Evolutionary conservation across 2,113 vertebrate species (phyloP).

Genomic region (Caretta caretta): DNA sequence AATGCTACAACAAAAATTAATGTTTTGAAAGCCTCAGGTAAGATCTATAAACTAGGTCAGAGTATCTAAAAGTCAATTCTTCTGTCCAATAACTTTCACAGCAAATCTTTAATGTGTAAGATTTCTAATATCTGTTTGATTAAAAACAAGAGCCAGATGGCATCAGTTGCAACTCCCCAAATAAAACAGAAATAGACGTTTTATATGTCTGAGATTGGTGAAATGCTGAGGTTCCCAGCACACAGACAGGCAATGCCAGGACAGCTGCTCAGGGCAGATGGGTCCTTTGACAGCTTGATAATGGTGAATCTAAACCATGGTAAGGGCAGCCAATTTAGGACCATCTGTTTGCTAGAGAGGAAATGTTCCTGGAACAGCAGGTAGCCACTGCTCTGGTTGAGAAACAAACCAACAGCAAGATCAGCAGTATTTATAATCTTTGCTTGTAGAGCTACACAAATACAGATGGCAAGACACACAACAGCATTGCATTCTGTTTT

Average conservation of each 20-base stretch:
- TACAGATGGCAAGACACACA: not conserved
- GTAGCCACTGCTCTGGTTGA: slow-evolving; percentile 25
- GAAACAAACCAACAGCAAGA: not conserved
- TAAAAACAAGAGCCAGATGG: slow-evolving; percentile 47
- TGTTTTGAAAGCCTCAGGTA: not conserved
- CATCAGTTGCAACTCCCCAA: not conserved
- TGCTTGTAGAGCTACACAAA: not conserved
- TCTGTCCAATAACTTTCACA: not conserved
- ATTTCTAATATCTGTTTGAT: not conserved
- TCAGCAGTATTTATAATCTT: not conserved
- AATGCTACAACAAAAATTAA: not conserved
- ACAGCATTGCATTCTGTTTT: fast-evolving
- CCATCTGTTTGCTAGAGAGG: slow-evolving; percentile 64
- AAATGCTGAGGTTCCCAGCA: slow-evolving; percentile 44
- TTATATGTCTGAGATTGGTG: not conserved
- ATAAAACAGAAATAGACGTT: slow-evolving; percentile 13
- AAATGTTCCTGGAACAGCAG: slow-evolving; percentile 54
- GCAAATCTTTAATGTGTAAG: not conserved
- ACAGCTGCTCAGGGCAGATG: slow-evolving; percentile 73
- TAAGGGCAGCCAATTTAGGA: slow-evolving; percentile 3
- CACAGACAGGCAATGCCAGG: slow-evolving; percentile 45
- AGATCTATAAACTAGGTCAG: not conserved
- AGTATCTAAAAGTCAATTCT: not conserved
- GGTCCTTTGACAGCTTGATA: slow-evolving; percentile 70
- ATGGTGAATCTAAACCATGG: slow-evolving; percentile 8